Evolutionary conservation across 2,113 vertebrate genomes (phyloP), one percentile per base, ranked within the genome.

Genomic region (Nannobrachium achirus): DNA sequence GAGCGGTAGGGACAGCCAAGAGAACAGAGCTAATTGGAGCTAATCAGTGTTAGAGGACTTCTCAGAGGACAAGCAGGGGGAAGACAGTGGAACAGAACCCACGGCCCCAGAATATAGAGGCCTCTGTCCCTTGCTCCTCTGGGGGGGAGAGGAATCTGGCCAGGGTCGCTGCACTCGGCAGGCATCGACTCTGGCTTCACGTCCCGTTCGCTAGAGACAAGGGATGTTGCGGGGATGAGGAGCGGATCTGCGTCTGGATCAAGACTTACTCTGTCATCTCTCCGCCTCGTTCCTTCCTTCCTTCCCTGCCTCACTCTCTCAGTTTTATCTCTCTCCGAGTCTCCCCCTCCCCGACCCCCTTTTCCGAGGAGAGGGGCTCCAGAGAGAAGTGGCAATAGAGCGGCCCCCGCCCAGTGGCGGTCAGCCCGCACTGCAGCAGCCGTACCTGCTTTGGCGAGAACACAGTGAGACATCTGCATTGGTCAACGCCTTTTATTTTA

Each of bases 221-320:
- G 25, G 25, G 25, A 33, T 33, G 25, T 33, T 51, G 15, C n/a
- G 15, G 49, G 40, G 42, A 73, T 39, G 50, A 56, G 58, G 56
- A 15, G 19, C 53, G 66, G 65, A 53, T 53, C 41, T 50, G 55
- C 39, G 33, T 53, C 56, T 59, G 63, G 56, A 40, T 59, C 18
- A 51, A 84, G 90, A 93, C 92, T 94, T 92, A 89, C 92, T 33
- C 25, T 91, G 79, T 90, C 89, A 88, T 84, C 50, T 85, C 86
- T 92, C 92, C 89, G 93, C 85, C 48, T 38, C 13, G 1, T 8
- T 16, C 19, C 40, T 45, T 87, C 90, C 80, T 92, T 85, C 83
- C 90, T 73, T 83, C 63, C 48, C 46, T 69, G 45, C 39, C 69
- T 20, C 45, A 18, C 92, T 87, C 83, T 91, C 75, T 85, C 85